These are phyloP conservation scores for Crenichthys baileyi DNA, from an alignment of 2,797 vertebrate species.

Conservation along the genomic window DNA sequence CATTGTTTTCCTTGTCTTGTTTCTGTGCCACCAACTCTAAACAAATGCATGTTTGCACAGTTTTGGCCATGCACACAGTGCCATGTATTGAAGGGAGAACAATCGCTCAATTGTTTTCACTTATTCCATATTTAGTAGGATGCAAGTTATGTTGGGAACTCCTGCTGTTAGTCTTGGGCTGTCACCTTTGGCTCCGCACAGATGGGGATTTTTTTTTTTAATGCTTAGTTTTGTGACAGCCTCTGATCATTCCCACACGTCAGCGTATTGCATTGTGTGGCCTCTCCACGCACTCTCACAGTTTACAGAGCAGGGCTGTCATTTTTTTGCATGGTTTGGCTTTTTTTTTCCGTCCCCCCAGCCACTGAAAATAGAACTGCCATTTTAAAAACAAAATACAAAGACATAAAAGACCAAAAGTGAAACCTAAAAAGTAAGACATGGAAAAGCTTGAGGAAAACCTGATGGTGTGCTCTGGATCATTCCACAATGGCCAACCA, in stretches of 20 bases:
- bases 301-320: conserved; percentile 43
- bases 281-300: conserved; percentile 41
- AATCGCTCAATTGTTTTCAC: conserved; percentile 62
- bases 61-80: conserved; percentile 47
- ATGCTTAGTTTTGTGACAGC: conserved; percentile 51
- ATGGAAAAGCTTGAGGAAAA: not conserved
- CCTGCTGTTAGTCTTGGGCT: conserved; percentile 21
- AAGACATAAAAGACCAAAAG: not conserved
- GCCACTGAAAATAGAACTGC: conserved; percentile 21
- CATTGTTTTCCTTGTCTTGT: conserved; percentile 67
- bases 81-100: conserved; percentile 40
- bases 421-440: not conserved
- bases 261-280: conserved; percentile 73
- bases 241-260: conserved; percentile 58
- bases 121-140: conserved; percentile 49
- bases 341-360: conserved; percentile 61
- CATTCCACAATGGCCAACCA: no score
- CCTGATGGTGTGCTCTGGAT: not conserved
- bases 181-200: conserved; percentile 15
- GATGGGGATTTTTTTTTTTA: conserved; percentile 42
- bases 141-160: conserved; percentile 27
- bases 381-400: not conserved
- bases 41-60: conserved; percentile 65
- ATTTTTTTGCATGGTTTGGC: conserved; percentile 44
- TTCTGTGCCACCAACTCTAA: conserved; percentile 64